Conservation (phyloP, 2,888 invertebrate genomes). For the Rhaphigaster nebulosa region DNA sequence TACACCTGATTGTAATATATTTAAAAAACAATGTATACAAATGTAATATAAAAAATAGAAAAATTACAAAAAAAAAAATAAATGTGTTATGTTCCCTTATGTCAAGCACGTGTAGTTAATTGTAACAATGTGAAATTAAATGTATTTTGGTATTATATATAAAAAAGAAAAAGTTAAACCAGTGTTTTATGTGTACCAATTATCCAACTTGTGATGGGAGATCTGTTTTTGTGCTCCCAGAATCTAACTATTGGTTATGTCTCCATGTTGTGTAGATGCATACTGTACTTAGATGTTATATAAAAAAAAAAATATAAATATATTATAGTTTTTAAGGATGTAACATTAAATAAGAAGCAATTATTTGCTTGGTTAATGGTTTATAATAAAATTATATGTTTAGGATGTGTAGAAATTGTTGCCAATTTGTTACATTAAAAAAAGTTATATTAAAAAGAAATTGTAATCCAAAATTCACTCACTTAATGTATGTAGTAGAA, state of each 20-base stretch:
- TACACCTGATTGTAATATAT: slow-evolving; percentile 51
- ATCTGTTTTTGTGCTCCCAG: slow-evolving; percentile 39
- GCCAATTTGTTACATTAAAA: slow-evolving; percentile 65
- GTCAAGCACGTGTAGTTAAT: slow-evolving; percentile 56
- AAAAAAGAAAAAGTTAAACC: slow-evolving; percentile 49
- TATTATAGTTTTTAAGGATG: slow-evolving; percentile 56
- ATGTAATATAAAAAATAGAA: slow-evolving; percentile 26
- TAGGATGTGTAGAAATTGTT: slow-evolving; percentile 66
- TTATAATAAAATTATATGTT: slow-evolving; percentile 62
- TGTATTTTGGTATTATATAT: slow-evolving; percentile 61
- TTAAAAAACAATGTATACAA: slow-evolving; percentile 40
- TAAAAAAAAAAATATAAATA: slow-evolving; percentile 47
- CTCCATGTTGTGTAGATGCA: slow-evolving; percentile 65
- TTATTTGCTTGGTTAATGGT: slow-evolving; percentile 64
- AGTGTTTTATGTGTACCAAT: slow-evolving; percentile 62
- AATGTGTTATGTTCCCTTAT: slow-evolving; percentile 48
- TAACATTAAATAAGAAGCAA: slow-evolving; percentile 61
- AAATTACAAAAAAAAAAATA: slow-evolving; percentile 47
- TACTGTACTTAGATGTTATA: slow-evolving; percentile 62
- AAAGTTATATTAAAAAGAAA: slow-evolving; percentile 64
- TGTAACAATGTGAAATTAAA: slow-evolving; percentile 61
- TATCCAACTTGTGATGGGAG: slow-evolving; percentile 40
- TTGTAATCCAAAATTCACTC: slow-evolving; percentile 64
- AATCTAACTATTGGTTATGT: slow-evolving; percentile 61
- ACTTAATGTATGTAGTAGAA: slow-evolving; percentile 65